These are phyloP conservation scores for Amblyjoppa proteus DNA, from an alignment of 2,888 invertebrate species.

Conservation along the genomic window DNA sequence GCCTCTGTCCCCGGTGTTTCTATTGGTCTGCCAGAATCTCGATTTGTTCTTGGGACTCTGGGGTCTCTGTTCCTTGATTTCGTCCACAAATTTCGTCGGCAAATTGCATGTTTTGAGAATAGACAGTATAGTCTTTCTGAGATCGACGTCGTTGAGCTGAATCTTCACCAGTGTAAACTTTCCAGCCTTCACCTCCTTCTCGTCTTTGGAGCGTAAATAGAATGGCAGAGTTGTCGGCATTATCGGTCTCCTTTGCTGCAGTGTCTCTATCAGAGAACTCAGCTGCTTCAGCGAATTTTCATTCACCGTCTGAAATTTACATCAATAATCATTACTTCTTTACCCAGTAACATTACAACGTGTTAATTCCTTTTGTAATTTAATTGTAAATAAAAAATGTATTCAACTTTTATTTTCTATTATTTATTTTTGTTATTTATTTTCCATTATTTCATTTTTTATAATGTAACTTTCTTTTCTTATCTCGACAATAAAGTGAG, in stretches of 20 bases:
- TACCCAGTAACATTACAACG: background rate
- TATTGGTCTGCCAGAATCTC: slow-evolving; percentile 76
- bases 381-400: background rate
- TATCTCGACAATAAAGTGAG: background rate
- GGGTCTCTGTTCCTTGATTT: slow-evolving; percentile 91
- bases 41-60: slow-evolving; percentile 73
- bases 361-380: background rate
- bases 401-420: background rate
- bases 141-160: slow-evolving; percentile 88
- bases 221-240: slow-evolving; percentile 90
- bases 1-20: slow-evolving; percentile 74
- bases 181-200: slow-evolving; percentile 87
- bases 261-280: slow-evolving; percentile 93
- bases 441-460: slow-evolving; percentile 16
- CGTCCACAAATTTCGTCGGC: slow-evolving; percentile 94
- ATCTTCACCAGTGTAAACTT: slow-evolving; percentile 92
- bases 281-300: slow-evolving; percentile 95
- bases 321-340: slow-evolving; percentile 10
- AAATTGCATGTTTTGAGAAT: slow-evolving; percentile 93
- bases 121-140: slow-evolving; percentile 91
- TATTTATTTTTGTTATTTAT: background rate
- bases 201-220: slow-evolving; percentile 90
- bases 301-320: slow-evolving; percentile 90
- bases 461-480: background rate
- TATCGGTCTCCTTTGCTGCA: slow-evolving; percentile 89